Conservation (phyloP, 2,888 invertebrate genomes). For the Horisme vitalbata region DNA sequence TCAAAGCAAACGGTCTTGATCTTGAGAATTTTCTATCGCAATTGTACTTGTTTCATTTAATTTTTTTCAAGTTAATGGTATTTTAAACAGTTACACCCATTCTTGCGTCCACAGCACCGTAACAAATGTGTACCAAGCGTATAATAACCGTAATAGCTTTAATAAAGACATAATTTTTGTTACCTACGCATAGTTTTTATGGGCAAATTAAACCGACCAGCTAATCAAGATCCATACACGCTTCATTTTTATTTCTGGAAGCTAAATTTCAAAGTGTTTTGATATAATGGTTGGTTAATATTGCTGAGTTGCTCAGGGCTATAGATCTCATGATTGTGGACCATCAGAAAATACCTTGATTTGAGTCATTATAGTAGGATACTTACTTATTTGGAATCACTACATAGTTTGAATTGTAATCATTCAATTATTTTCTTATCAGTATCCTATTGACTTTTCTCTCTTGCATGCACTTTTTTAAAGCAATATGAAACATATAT, state of each 20-base stretch:
- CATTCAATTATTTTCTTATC: too few species aligned
- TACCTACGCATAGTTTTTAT: constrained; percentile 50
- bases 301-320: constrained; percentile 60
- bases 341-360: constrained; percentile 45
- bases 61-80: constrained; percentile 1
- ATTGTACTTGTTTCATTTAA: neutral
- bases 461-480: too few species aligned
- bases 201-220: constrained; percentile 42
- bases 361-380: constrained; percentile 28
- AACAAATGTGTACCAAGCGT: constrained; percentile 40
- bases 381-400: constrained; percentile 18
- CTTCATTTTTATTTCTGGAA: constrained; percentile 3
- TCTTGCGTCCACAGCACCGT: constrained; percentile 20
- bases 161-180: constrained; percentile 70
- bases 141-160: constrained; percentile 60
- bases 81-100: constrained; percentile 8
- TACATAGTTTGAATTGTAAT: constrained; percentile 16
- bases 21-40: too few species aligned
- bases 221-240: constrained; percentile 37
- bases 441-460: too few species aligned
- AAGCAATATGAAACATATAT: too few species aligned
- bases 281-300: constrained; percentile 42
- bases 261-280: constrained; percentile 32
- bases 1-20: too few species aligned
- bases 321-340: constrained; percentile 59